Conservation (phyloP, 2,113 vertebrate genomes). For the Onychostruthus taczanowskii region DNA sequence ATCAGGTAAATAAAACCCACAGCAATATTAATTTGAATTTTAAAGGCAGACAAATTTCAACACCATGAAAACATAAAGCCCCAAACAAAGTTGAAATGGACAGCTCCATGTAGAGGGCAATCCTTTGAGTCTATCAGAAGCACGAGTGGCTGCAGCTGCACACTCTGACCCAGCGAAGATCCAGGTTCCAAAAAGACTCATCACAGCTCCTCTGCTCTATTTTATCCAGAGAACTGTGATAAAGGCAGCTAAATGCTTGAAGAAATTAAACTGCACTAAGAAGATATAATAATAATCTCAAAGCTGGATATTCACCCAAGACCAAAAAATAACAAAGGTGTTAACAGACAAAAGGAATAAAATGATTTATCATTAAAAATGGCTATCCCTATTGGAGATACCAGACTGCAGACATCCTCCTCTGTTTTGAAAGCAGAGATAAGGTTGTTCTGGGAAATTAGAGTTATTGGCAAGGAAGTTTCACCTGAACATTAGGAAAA, state of each 20-base stretch:
- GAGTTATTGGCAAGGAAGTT: neutral
- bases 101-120: neutral
- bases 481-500: conserved; percentile 29
- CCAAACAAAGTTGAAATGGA: neutral
- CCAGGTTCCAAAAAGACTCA: neutral
- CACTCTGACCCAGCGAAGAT: neutral
- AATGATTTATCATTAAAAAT: conserved; percentile 19
- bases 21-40: neutral
- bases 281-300: conserved; percentile 7
- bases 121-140: neutral
- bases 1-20: neutral
- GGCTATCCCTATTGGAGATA: neutral
- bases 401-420: neutral
- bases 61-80: neutral
- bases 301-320: neutral
- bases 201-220: neutral
- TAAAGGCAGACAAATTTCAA: neutral
- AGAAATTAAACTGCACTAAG: conserved; percentile 16
- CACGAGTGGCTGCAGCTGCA: neutral
- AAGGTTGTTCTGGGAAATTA: conserved; percentile 36
- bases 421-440: conserved; percentile 9
- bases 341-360: conserved; percentile 26
- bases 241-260: neutral
- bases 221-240: neutral
- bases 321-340: conserved; percentile 6